These are phyloP conservation scores for Cephus runcator DNA, from an alignment of 2,888 invertebrate genomes.

Conservation along the genomic window DNA sequence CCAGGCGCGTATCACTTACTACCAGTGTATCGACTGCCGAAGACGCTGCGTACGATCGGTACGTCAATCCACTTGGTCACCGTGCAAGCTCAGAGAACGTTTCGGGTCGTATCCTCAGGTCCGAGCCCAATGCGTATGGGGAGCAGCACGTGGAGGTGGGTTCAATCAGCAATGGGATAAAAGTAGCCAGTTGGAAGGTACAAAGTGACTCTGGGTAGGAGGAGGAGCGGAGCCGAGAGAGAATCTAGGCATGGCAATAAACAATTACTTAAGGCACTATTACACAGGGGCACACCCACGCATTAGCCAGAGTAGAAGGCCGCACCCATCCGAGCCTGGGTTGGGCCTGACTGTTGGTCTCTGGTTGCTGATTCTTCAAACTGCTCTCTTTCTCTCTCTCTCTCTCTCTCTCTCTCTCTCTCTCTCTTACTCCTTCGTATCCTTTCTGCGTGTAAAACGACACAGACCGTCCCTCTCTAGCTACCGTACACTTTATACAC, in stretches of 20 bases:
- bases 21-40: background rate
- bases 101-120: background rate
- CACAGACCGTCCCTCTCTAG: background rate
- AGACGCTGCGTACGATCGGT: background rate
- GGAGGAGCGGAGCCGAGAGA: constrained; percentile 25
- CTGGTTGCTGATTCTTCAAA: background rate
- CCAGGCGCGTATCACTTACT: background rate
- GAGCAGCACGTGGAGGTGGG: background rate
- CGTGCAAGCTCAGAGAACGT: background rate
- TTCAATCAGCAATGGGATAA: background rate
- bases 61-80: background rate
- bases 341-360: constrained; percentile 33
- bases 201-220: background rate
- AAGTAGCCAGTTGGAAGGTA: background rate
- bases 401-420: too few species aligned
- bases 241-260: constrained; percentile 53
- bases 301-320: constrained; percentile 61
- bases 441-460: background rate
- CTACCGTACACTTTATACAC: background rate
- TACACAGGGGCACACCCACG: constrained; percentile 61
- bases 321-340: constrained; percentile 55
- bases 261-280: constrained; percentile 64
- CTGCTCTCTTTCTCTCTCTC: background rate
- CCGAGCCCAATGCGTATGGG: background rate
- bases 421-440: background rate